These are phyloP conservation scores for Sceloporus tristichus DNA, from an alignment of 2,113 vertebrate genomes.

Conservation along the genomic window DNA sequence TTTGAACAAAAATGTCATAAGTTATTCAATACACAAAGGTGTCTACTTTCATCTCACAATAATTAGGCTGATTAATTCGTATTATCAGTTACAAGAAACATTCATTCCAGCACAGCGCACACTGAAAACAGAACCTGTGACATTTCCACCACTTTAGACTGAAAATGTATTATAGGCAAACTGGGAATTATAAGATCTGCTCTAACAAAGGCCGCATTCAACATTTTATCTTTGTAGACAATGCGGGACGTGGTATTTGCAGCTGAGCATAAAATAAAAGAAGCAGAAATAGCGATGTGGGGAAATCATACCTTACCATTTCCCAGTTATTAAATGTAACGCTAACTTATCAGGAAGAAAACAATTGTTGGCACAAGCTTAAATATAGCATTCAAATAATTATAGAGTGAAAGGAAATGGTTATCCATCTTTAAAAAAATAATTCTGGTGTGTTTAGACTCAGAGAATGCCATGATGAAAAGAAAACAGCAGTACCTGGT, in stretches of 20 bases:
- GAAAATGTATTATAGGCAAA: slow-evolving; percentile 52
- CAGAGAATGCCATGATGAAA: background rate
- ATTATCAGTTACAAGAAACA: slow-evolving; percentile 74
- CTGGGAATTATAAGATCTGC: slow-evolving; percentile 47
- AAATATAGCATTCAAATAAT: background rate
- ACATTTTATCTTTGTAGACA: slow-evolving; percentile 52
- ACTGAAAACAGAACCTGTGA: slow-evolving; percentile 57
- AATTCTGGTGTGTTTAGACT: background rate
- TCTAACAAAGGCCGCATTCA: slow-evolving; percentile 41
- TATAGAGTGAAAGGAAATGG: background rate
- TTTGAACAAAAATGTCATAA: slow-evolving; percentile 63
- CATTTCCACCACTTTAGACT: slow-evolving; percentile 64
- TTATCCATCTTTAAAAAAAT: background rate
- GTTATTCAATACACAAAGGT: slow-evolving; percentile 75
- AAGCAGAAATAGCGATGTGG: slow-evolving; percentile 24
- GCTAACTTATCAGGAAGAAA: slow-evolving; percentile 24
- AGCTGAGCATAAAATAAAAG: slow-evolving; percentile 45
- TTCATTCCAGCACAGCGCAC: slow-evolving; percentile 64
- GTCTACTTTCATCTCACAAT: slow-evolving; percentile 67
- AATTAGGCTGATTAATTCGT: slow-evolving; percentile 76
- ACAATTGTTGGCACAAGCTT: slow-evolving; percentile 46
- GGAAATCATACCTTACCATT: background rate
- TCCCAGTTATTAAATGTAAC: slow-evolving; percentile 8
- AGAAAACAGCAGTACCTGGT: background rate
- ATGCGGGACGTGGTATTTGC: slow-evolving; percentile 50